Percentiles rank a stretch among this genome's conserved stretches.
Conservation (phyloP, 2,113 vertebrate genomes). For the Aleadryas rufinucha region DNA sequence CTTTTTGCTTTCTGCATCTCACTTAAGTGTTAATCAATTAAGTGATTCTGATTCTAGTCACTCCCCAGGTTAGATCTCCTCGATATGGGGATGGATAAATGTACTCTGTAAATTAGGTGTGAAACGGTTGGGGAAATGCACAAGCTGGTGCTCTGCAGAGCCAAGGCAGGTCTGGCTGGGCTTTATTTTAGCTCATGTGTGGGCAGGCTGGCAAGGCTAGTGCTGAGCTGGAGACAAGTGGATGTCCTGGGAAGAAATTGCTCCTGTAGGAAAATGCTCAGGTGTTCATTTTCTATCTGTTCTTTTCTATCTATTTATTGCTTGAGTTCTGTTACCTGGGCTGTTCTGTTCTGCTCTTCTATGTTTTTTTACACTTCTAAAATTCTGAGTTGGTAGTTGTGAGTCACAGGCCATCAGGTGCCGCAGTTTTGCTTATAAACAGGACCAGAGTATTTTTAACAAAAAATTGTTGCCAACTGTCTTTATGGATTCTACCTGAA, state of each 20-base stretch:
- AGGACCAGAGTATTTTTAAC: not conserved
- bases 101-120: conserved; percentile 19
- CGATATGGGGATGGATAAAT: not conserved
- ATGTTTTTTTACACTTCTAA: not conserved
- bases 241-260: not conserved
- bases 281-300: not conserved
- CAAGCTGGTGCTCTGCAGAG: not conserved
- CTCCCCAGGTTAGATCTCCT: not conserved
- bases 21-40: not conserved
- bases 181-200: not conserved
- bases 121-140: not conserved
- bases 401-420: not conserved
- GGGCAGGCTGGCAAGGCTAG: not conserved
- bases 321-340: not conserved
- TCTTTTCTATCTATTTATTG: accelerated
- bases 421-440: not conserved
- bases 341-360: not conserved
- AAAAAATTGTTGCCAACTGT: not conserved
- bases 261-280: not conserved
- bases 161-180: not conserved
- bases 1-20: not conserved
- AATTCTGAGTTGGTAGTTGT: not conserved
- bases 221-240: not conserved
- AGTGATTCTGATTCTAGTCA: conserved; percentile 5
- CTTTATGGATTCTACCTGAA: not conserved